Conservation (phyloP, 2,888 invertebrate species). For the Melitaea athalia region DNA sequence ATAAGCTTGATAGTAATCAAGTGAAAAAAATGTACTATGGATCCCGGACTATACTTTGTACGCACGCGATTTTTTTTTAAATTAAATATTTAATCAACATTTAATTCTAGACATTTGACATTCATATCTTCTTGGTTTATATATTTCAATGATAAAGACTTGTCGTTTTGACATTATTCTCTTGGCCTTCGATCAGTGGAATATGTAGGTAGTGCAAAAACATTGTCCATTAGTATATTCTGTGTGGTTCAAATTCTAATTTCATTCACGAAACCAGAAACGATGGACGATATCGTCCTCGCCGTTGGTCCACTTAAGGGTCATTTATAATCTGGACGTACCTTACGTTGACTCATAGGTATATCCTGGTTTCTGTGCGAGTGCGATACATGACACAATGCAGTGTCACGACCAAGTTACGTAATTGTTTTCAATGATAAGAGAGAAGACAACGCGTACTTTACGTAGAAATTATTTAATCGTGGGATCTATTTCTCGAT, state of each 20-base stretch:
- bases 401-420: conserved; percentile 12
- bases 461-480: conserved; percentile 4
- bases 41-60: too few relatives aligned
- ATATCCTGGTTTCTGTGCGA: conserved; percentile 44
- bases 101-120: too few relatives aligned
- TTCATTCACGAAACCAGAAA: conserved; percentile 33
- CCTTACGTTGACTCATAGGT: conserved; percentile 49
- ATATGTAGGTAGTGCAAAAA: not conserved
- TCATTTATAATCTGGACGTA: conserved; percentile 53
- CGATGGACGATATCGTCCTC: conserved; percentile 21
- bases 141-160: too few relatives aligned
- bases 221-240: too few relatives aligned
- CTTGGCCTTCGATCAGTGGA: not conserved
- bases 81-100: too few relatives aligned
- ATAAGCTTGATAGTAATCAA: too few relatives aligned
- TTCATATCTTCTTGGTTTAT: too few relatives aligned
- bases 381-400: conserved; percentile 1
- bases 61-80: too few relatives aligned
- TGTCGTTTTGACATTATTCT: not conserved
- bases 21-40: too few relatives aligned
- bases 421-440: conserved; percentile 11
- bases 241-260: conserved; percentile 26
- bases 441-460: not conserved
- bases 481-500: not conserved
- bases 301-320: conserved; percentile 41